Percentiles rank a stretch among this genome's conserved stretches.
These are phyloP conservation scores for Choristoneura fumiferana DNA, from an alignment of 1,140 invertebrate species.

Conservation along the genomic window DNA sequence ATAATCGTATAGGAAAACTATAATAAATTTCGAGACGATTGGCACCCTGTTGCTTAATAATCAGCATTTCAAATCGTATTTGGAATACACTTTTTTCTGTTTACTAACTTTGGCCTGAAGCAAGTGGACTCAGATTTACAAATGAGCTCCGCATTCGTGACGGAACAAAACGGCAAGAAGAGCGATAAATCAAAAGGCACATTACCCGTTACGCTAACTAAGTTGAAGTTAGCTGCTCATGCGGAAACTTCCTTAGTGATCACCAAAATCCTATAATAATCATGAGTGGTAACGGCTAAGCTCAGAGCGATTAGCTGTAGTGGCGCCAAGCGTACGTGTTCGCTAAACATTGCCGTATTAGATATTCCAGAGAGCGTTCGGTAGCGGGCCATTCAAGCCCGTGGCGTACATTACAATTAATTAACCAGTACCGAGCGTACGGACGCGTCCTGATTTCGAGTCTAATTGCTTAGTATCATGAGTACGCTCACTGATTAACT, in stretches of 20 bases:
- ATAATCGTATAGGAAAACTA: too few species aligned
- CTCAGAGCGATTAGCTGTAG: slow-evolving; percentile 1
- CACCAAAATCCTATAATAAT: too few species aligned
- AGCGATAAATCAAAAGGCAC: slow-evolving; percentile 2
- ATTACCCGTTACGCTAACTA: slow-evolving; percentile 1
- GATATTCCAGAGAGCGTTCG: slow-evolving; percentile 27
- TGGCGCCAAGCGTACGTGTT: slow-evolving; percentile 12
- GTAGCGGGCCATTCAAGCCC: slow-evolving; percentile 44
- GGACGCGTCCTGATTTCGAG: slow-evolving; percentile 47
- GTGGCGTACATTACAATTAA: slow-evolving; percentile 51
- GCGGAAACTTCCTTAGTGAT: not conserved
- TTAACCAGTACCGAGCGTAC: slow-evolving; percentile 26
- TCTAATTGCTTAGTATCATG: slow-evolving; percentile 17
- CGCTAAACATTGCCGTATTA: slow-evolving; percentile 23
- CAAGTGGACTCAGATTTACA: not conserved
- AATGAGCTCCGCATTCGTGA: not conserved
- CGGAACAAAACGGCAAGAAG: not conserved
- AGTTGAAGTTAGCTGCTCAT: not conserved
- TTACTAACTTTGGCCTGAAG: not conserved
- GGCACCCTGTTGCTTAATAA: not conserved
- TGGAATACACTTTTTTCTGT: not conserved
- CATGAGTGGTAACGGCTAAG: not conserved
- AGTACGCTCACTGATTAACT: too few species aligned
- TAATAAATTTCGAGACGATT: too few species aligned
- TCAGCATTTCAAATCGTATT: not conserved